A percentile compares a stretch with the other conserved stretches of the same genome.
Conservation (phyloP, 1,140 invertebrate species). For the Archegozetes longisetosus region DNA sequence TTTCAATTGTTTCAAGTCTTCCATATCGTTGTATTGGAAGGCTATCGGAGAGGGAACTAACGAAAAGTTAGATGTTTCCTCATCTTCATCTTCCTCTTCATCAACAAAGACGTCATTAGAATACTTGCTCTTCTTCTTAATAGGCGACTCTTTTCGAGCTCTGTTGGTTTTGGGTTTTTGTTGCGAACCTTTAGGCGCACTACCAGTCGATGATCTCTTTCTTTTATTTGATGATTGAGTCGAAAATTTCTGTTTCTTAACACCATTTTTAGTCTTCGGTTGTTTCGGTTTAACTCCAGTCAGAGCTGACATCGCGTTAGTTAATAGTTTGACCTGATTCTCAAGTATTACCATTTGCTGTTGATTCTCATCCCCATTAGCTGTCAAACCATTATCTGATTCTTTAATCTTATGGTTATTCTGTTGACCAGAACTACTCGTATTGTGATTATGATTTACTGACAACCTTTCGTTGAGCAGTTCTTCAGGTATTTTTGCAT, state of each 20-base stretch:
- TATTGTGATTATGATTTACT: background rate
- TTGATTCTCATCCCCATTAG: background rate
- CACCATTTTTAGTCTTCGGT: no score
- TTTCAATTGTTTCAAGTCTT: constrained; percentile 8
- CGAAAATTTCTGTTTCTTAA: background rate
- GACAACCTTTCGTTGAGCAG: background rate
- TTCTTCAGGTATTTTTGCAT: constrained; percentile 2
- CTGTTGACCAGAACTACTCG: background rate
- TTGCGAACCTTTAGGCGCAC: background rate
- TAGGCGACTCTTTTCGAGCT: background rate
- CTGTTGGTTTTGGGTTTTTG: constrained; percentile 2
- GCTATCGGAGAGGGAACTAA: background rate
- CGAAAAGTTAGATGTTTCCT: background rate
- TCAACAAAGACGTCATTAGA: background rate
- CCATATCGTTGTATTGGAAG: constrained; percentile 6
- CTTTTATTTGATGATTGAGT: background rate
- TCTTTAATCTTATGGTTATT: background rate
- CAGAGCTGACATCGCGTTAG: background rate
- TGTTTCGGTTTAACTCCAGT: background rate
- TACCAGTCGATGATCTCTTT: background rate
- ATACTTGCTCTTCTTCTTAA: background rate
- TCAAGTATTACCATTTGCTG: constrained; percentile 3
- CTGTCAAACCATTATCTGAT: background rate
- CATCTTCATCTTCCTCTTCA: constrained; percentile 1
- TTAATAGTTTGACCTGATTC: background rate